These are phyloP conservation scores for Hyperopisus bebe DNA, from an alignment of 2,113 vertebrate species.

Conservation along the genomic window DNA sequence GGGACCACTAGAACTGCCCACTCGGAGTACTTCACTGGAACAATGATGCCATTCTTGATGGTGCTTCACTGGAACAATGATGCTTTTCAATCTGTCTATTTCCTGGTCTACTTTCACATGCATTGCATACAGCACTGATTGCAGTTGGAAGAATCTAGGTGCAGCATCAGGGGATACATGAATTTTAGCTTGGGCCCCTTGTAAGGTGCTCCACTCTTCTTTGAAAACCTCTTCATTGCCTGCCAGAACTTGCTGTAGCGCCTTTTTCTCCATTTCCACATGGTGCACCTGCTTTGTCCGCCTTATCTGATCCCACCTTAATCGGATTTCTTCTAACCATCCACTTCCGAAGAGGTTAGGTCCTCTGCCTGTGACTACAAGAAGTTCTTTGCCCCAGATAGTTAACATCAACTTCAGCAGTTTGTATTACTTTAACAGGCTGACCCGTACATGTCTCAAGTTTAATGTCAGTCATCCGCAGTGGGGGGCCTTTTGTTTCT, in stretches of 20 bases:
- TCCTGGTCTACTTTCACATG: background rate
- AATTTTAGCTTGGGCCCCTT: conserved; percentile 1
- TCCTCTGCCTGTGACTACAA: background rate
- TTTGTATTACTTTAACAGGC: background rate
- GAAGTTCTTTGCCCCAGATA: background rate
- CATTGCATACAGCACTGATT: background rate
- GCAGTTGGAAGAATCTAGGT: conserved; percentile 10
- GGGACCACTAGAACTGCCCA: conserved; percentile 5
- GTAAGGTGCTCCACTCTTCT: conserved; percentile 11
- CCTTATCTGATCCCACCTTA: background rate
- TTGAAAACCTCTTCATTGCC: conserved; percentile 15
- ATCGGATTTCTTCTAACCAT: background rate
- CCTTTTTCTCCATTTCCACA: background rate
- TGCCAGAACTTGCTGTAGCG: background rate
- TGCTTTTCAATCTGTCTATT: background rate
- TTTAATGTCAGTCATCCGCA: background rate
- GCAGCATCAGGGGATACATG: background rate
- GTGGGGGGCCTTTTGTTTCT: background rate
- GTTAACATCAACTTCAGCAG: background rate
- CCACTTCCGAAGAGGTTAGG: background rate
- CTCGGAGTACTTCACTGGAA: conserved; percentile 16
- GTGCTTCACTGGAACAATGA: conserved; percentile 21
- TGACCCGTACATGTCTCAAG: conserved; percentile 15
- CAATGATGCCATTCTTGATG: conserved; percentile 16
- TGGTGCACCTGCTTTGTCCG: background rate